Evolutionary conservation across 2,113 vertebrate genomes (phyloP), one percentile per base, ranked within the genome.

Genomic region (Brachyhypopomus gauderio): DNA sequence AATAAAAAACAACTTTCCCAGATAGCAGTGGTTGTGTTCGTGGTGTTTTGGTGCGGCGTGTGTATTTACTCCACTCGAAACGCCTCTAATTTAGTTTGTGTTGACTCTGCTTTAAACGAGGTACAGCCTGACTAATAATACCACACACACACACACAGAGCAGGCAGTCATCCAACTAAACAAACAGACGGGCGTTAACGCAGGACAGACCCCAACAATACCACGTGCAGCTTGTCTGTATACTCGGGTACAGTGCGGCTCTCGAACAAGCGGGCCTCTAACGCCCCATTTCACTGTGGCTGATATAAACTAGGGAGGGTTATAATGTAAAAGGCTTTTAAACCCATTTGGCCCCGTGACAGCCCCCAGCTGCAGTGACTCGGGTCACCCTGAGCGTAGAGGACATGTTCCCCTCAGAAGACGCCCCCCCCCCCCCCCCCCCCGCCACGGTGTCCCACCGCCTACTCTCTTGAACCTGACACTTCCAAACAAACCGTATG

Each of bases 11-110:
- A 14, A 34, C 1, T 1, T 60, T 76, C n/a, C 64, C 79, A 36
- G 73, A 83, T 23, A 77, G 82, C 75, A 79, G 75, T 64, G 79
- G 78, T 81, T 82, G 73, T 66, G 22, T 2, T 20, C 9, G 30
- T 77, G 41, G 41, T 11, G 45, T 48, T 48, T 48, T 48, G 45
- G 45, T 48, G 45, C 3, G 7, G 69, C 52, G 75, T 72, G 80
- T 83, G 27, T 80, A 77, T 79, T 71, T 52, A 52, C 66, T 62
- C 78, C 75, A 75, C 69, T 22, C 63, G 75, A 72, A 87, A 85
- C 80, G 72, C 38, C 62, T 59, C 19, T 72, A 77, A 86, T 78
- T 77, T 55, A 52, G 25, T 60, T 83, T 69, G 5, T 83, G 84
- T 85, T 81, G 78, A 87, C 77, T 78, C 62, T 78, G 83, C 80